Evolutionary conservation across 1,140 invertebrate genomes (phyloP).

Genomic region (Eulimnadia texana): DNA sequence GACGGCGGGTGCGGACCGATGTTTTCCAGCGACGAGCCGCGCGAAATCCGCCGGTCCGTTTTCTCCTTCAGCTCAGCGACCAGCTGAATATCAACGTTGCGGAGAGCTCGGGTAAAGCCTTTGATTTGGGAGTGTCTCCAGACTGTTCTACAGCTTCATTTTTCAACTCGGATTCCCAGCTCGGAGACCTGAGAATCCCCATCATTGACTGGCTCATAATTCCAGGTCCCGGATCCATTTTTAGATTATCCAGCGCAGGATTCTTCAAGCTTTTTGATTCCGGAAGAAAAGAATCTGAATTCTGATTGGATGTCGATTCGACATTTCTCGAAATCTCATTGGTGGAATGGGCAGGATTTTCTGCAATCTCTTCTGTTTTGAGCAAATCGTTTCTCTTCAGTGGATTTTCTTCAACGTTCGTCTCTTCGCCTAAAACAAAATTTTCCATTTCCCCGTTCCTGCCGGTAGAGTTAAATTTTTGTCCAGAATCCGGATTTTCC

Average conservation of each 20-base stretch:
- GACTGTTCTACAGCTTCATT: not conserved
- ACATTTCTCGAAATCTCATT: not conserved
- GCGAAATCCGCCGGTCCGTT: conserved; percentile 33
- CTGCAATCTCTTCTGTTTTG: not conserved
- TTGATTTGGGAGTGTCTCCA: not conserved
- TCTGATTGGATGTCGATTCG: not conserved
- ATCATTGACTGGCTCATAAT: conserved; percentile 15
- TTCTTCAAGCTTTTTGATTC: not conserved
- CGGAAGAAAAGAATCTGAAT: not conserved
- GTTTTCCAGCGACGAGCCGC: conserved; percentile 4
- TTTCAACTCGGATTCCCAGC: not conserved
- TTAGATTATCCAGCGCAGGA: not conserved
- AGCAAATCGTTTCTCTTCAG: not conserved
- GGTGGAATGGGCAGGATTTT: not conserved
- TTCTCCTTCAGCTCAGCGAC: conserved; percentile 66
- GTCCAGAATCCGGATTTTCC: conserved; percentile 28
- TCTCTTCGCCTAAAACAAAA: conserved; percentile 12
- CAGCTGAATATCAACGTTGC: conserved; percentile 46
- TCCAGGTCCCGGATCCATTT: not conserved
- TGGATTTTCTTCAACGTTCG: not conserved
- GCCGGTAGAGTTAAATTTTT: conserved; percentile 18
- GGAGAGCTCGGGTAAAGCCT: not conserved
- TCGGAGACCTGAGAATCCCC: conserved; percentile 10
- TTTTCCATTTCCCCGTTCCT: not conserved
- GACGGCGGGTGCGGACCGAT: conserved; percentile 34